Evolutionary conservation across 2,888 invertebrate genomes (phyloP).

Genomic region (Drosophila neonasuta): DNA sequence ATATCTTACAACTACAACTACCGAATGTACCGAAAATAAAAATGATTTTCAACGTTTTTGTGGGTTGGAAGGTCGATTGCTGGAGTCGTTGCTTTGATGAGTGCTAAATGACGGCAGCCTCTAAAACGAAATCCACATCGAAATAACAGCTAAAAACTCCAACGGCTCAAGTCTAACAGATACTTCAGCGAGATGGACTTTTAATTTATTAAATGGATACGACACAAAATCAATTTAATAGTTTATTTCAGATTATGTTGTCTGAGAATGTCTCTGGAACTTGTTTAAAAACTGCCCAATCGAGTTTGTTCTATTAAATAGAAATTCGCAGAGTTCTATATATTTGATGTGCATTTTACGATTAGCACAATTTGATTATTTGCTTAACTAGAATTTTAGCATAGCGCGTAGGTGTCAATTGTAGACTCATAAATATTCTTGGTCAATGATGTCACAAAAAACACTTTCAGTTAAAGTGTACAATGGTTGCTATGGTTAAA

Average conservation of each 20-base stretch:
- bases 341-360: neutral
- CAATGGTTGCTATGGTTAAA: neutral
- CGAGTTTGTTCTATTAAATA: slow-evolving; percentile 34
- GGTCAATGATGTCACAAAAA: slow-evolving; percentile 29
- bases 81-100: slow-evolving; percentile 65
- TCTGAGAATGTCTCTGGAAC: slow-evolving; percentile 19
- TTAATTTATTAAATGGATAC: neutral
- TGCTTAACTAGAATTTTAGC: slow-evolving; percentile 30
- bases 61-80: slow-evolving; percentile 58
- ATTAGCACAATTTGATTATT: slow-evolving; percentile 33
- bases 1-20: slow-evolving; percentile 36
- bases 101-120: slow-evolving; percentile 61
- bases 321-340: slow-evolving; percentile 21
- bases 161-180: slow-evolving; percentile 24
- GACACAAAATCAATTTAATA: neutral
- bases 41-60: slow-evolving; percentile 33
- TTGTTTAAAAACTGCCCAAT: slow-evolving; percentile 21
- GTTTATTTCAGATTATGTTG: slow-evolving; percentile 13
- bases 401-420: slow-evolving; percentile 23
- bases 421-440: slow-evolving; percentile 7
- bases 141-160: slow-evolving; percentile 13
- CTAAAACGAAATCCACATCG: slow-evolving; percentile 33
- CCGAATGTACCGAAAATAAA: slow-evolving; percentile 32
- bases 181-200: slow-evolving; percentile 7
- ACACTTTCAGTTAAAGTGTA: slow-evolving; percentile 7